Conservation (phyloP, 2,113 vertebrate species). For the Microcebus griseorufus region DNA sequence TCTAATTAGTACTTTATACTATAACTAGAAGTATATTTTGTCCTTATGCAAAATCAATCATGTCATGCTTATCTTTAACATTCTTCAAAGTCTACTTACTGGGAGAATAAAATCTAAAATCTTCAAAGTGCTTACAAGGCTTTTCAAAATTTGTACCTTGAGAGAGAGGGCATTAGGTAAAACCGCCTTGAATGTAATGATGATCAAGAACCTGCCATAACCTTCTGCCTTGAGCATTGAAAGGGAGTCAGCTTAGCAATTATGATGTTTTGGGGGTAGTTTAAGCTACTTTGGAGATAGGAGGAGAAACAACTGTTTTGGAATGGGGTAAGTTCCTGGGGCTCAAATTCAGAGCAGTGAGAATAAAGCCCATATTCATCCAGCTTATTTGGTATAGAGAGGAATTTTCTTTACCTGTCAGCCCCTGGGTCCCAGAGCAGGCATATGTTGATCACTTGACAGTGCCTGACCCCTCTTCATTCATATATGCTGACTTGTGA, state of each 20-base stretch:
- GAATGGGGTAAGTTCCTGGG: not conserved
- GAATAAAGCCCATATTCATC: not conserved
- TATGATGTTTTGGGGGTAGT: not conserved
- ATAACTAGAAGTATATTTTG: constrained; percentile 22
- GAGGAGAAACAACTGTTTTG: not conserved
- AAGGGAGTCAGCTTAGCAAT: not conserved
- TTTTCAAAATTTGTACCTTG: not conserved
- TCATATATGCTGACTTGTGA: not conserved
- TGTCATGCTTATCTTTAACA: not conserved
- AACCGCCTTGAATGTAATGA: not conserved
- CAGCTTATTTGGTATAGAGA: not conserved
- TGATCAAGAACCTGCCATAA: not conserved
- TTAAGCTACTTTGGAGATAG: not conserved
- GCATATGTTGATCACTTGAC: not conserved
- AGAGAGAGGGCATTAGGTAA: not conserved
- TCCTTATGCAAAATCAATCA: constrained; percentile 22
- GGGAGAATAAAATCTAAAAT: not conserved
- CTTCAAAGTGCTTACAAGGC: not conserved
- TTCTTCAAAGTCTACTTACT: not conserved
- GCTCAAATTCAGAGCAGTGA: not conserved
- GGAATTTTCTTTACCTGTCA: not conserved
- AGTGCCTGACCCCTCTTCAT: not conserved
- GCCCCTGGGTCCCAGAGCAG: not conserved
- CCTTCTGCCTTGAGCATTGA: not conserved
- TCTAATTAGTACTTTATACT: constrained; percentile 1